These are phyloP conservation scores for Serilophus lunatus DNA, from an alignment of 2,113 vertebrate species.

Conservation along the genomic window DNA sequence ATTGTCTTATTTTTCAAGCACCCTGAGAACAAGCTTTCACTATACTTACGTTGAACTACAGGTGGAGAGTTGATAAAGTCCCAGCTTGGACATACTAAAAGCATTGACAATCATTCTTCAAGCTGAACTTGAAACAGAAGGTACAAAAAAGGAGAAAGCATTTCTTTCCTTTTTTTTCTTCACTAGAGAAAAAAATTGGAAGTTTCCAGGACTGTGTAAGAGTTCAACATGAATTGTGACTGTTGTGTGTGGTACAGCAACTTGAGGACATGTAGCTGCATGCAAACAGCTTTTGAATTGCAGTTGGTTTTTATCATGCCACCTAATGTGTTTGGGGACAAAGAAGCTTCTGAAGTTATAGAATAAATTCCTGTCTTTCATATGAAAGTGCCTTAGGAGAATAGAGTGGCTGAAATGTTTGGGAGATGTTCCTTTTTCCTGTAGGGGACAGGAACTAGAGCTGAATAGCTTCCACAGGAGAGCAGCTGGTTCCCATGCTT, in stretches of 20 bases:
- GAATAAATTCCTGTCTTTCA: not conserved
- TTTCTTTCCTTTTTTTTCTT: not conserved
- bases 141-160: not conserved
- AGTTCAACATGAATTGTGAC: not conserved
- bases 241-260: not conserved
- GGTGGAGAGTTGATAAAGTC: not conserved
- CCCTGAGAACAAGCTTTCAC: not conserved
- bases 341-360: not conserved
- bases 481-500: not conserved
- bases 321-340: not conserved
- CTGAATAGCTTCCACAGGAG: not conserved
- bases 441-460: not conserved
- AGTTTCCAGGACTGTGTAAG: not conserved
- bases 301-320: not conserved
- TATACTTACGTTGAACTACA: not conserved
- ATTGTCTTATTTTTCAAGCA: not conserved
- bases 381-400: not conserved
- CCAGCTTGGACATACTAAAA: not conserved
- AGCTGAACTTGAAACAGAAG: not conserved
- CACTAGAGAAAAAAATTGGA: not conserved
- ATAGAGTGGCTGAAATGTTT: not conserved
- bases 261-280: not conserved
- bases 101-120: not conserved
- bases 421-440: not conserved
- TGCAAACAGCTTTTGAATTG: not conserved